phyloP scores from a whole-genome alignment of 2,888 invertebrate species.

The Cheilosia urbana region DNA sequence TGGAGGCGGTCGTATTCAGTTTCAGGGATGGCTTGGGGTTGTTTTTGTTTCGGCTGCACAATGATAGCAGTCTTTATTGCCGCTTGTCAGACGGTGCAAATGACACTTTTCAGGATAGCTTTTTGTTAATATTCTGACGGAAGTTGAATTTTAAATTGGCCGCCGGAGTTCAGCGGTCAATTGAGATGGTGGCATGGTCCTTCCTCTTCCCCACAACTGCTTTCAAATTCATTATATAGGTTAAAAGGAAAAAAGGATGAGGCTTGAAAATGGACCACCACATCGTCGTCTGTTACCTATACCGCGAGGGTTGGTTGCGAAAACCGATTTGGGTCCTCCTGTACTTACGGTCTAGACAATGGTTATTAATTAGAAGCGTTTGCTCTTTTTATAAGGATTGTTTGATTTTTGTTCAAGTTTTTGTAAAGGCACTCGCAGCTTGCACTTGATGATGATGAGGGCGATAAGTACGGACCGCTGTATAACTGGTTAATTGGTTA shows the following conservation, averaged over 20 bases:
- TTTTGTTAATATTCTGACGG: constrained; percentile 18
- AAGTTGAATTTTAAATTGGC: constrained; percentile 33
- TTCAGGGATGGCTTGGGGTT: neutral
- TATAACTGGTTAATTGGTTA: too few relatives aligned
- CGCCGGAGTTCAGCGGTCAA: constrained; percentile 2
- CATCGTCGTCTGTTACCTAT: constrained; percentile 1
- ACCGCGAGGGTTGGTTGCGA: neutral
- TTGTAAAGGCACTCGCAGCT: constrained; percentile 8
- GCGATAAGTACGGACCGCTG: too few relatives aligned
- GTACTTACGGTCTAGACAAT: constrained; percentile 46
- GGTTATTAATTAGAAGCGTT: constrained; percentile 61
- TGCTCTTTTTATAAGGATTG: constrained; percentile 49
- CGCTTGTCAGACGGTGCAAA: constrained; percentile 18
- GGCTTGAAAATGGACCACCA: neutral
- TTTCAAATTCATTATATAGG: neutral
- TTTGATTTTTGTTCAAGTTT: constrained; percentile 21
- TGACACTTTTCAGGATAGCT: constrained; percentile 11
- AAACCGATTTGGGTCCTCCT: neutral
- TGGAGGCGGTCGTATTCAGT: neutral
- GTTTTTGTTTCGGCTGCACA: constrained; percentile 3
- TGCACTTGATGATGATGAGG: too few relatives aligned
- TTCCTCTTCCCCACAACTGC: neutral
- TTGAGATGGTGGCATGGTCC: neutral
- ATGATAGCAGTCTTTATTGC: constrained; percentile 19
- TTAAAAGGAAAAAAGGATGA: neutral